A percentile compares a stretch with the other conserved stretches of the same genome.
phyloP scores from a whole-genome alignment of 2,113 vertebrate species.

The Sylvilagus bachmani region DNA sequence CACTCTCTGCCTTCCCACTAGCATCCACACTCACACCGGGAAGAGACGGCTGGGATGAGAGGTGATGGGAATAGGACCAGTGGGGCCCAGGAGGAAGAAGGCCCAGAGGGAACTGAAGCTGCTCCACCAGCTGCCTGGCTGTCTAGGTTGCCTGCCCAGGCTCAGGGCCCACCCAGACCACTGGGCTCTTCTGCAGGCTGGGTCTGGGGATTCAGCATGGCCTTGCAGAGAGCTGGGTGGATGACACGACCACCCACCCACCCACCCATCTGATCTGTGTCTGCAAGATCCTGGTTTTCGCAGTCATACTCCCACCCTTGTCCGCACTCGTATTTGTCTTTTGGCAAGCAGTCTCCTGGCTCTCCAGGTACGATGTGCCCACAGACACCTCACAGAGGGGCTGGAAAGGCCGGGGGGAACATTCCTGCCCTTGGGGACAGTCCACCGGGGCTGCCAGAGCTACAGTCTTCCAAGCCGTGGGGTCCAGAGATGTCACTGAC shows the following conservation, averaged over 20 bases:
- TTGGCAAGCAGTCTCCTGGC: background rate
- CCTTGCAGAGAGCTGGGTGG: background rate
- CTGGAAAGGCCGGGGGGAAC: too few relatives aligned
- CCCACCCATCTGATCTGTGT: background rate
- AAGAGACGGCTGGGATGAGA: background rate
- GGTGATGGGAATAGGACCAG: too few relatives aligned
- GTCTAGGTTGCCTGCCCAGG: background rate
- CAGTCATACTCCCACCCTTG: background rate
- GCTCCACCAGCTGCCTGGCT: accelerated
- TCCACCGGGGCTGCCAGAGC: background rate
- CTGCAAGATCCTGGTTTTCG: background rate
- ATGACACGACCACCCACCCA: too few relatives aligned
- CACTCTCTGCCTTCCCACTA: background rate
- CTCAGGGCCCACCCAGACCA: background rate
- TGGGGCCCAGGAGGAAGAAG: background rate
- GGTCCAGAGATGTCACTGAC: background rate
- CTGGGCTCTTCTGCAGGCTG: background rate
- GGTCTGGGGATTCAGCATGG: background rate
- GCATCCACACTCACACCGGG: background rate
- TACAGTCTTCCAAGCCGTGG: background rate
- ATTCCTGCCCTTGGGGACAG: background rate
- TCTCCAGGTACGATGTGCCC: background rate
- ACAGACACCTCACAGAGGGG: background rate
- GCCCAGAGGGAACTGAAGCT: too few relatives aligned
- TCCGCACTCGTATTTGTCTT: background rate